Evolutionary conservation across 2,888 invertebrate species (phyloP).

Genomic region (Rhorus exstirpatorius): DNA sequence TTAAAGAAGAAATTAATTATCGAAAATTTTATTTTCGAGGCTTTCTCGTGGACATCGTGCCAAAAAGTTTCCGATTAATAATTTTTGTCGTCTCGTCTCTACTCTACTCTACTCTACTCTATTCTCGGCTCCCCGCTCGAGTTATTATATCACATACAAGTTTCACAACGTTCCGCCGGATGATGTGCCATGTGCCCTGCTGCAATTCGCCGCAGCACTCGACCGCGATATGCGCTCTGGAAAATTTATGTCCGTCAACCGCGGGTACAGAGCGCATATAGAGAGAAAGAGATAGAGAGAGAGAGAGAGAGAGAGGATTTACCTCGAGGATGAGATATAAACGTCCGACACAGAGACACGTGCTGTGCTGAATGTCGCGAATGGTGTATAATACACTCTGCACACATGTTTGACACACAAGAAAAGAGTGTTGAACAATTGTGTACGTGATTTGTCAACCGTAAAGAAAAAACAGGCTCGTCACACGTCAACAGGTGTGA

Average conservation of each 20-base stretch:
- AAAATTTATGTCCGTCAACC: conserved; percentile 69
- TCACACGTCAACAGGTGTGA: conserved; percentile 51
- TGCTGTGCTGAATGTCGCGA: conserved; percentile 45
- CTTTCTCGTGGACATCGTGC: not conserved
- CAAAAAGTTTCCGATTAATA: not conserved
- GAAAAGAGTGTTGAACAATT: conserved; percentile 47
- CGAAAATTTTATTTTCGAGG: too few relatives aligned
- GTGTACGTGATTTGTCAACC: conserved; percentile 15
- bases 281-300: conserved; percentile 17
- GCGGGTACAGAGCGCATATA: conserved; percentile 20
- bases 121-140: conserved; percentile 30
- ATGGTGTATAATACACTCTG: conserved; percentile 32
- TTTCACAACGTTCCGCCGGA: conserved; percentile 34
- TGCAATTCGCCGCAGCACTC: conserved; percentile 56
- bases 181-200: conserved; percentile 21
- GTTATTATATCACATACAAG: conserved; percentile 35
- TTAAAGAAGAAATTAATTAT: too few relatives aligned
- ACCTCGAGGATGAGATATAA: conserved; percentile 62
- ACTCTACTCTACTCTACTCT: too few relatives aligned
- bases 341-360: conserved; percentile 62
- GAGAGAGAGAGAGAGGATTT: conserved; percentile 37
- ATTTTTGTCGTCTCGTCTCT: not conserved
- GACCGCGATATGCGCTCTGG: conserved; percentile 61
- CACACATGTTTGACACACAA: conserved; percentile 39
- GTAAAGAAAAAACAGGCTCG: conserved; percentile 18